A percentile compares a stretch with the other conserved stretches of the same genome.
phyloP scores from a whole-genome alignment of 2,113 vertebrate genomes.

The Petroica traversi region DNA sequence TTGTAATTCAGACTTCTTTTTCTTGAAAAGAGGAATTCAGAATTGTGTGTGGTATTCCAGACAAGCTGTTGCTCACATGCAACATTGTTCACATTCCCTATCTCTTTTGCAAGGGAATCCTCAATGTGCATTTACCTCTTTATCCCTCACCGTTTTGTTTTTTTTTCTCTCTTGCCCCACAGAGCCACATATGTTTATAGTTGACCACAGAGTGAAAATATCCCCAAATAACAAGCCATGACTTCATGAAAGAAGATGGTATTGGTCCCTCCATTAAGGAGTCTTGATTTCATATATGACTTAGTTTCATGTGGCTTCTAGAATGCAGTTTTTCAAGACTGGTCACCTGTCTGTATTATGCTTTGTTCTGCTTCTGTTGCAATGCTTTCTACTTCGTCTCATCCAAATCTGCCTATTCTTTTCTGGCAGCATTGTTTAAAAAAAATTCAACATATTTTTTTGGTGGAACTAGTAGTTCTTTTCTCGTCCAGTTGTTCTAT shows the following conservation, averaged over 20 bases:
- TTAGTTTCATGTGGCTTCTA: background rate
- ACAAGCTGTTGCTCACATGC: background rate
- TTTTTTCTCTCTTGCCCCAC: background rate
- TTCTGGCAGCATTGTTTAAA: background rate
- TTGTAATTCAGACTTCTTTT: background rate
- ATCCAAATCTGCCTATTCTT: background rate
- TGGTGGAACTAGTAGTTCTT: background rate
- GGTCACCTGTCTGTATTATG: background rate
- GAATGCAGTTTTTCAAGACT: background rate
- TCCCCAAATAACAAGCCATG: background rate
- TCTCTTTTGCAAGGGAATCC: background rate
- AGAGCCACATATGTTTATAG: background rate
- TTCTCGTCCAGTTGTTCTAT: background rate
- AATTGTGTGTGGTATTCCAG: background rate
- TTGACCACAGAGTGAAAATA: background rate
- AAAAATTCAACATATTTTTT: fast-evolving
- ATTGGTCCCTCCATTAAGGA: background rate
- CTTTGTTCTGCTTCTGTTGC: background rate
- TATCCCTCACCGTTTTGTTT: fast-evolving
- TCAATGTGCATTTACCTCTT: background rate
- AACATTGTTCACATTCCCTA: background rate
- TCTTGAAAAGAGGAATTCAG: background rate
- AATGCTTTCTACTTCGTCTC: background rate
- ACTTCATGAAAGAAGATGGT: background rate
- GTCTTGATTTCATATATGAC: background rate